Evolutionary conservation across 2,888 invertebrate genomes (phyloP), one percentile per base, ranked within the genome.

Genomic region (Carabus problematicus): DNA sequence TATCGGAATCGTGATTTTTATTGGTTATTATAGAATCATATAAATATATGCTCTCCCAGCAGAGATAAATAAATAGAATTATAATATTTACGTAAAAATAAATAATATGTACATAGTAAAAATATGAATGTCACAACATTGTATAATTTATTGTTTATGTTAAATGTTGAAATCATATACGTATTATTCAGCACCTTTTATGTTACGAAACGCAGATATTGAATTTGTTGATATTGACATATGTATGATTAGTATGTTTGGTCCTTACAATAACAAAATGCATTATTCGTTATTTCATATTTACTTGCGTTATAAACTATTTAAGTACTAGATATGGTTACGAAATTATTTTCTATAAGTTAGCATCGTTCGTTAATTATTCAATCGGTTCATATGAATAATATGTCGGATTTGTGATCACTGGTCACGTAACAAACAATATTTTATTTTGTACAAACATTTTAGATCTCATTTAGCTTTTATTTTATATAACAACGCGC

Each of bases 131-230:
- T 49, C 49, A 60, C 60, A 60, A 11, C 19, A 60, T 43, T 12
- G 12, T 8, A 47, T 47, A 61, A 47, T 47, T 39, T 61, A 61
- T 61, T 61, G 61, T 61, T 61, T 47, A 47, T 61, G 47, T 29
- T 61, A 61, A 49, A 61, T 47, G 61, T 61, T 49, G 40, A 61
- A 61, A 41, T 58, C 41, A 60, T 60, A 42, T 60, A 45, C 43
- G 60, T 60, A 60, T 60, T 60, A 49, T 43, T 29, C 45, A 61
- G 61, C 47, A 49, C 61, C 47, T 45, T 49, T 61, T 19, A 19
- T 47, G 47, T 47, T 61, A 29, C 49, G 47, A 47, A 61, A 45
- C 45, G 29, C 7, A 12, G 45, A 29, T 61, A 61, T 29, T 61
- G 14, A 52, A 47, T 61, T 61, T 61, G 61, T 61, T 61, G 47